Base-by-base conservation (phyloP, 2,888 invertebrate species). In the Phorcus lineatus region DNA sequence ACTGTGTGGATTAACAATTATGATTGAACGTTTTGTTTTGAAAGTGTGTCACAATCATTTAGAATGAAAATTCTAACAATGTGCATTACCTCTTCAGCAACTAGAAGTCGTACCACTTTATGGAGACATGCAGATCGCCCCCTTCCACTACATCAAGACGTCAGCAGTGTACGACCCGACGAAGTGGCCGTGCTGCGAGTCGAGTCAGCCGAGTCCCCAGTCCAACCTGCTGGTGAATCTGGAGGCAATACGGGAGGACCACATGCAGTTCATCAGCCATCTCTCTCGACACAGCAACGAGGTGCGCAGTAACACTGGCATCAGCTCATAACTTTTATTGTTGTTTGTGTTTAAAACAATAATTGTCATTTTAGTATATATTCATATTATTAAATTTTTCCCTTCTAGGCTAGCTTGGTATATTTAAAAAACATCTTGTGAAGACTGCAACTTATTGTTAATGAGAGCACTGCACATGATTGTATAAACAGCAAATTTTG, bases 71-170 rank as follows among this genome's bases (percentile, higher is more conserved):
- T 6, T 36, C 7, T 36, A 36, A 6, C 4, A 47, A 6, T 76
- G n/a, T 76, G 4, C 67, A 67, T 79, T 77, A 31, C 47, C 11
- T 47, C 47, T 13, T 11, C 84, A 92, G 91, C 88, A 91, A 87
- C 82, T 92, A 70, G 92, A 93, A 83, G 91, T 93, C 36, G 92
- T 93, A 7, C 92, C 92, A 0, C 84, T 99, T 0, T 99, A 99
- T 93, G 99, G 99, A 0, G 99, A 99, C 89, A 99, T 99, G 99
- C 99, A 99, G 94, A 99, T 99, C 79, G 98, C 98, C 0, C 99
- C 99, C 0, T 99, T 99, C 93, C 97, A 98, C 92, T 99, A 99
- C 91, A 97, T 99, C 85, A 97, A 97, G 92, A 95, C 97, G 28
- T 87, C 88, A 13, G 87, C 89, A 3, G 90, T 91, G 85, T 92